Evolutionary conservation across 2,113 vertebrate genomes (phyloP), one percentile per base, ranked within the genome.

Genomic region (Anguilla rostrata): DNA sequence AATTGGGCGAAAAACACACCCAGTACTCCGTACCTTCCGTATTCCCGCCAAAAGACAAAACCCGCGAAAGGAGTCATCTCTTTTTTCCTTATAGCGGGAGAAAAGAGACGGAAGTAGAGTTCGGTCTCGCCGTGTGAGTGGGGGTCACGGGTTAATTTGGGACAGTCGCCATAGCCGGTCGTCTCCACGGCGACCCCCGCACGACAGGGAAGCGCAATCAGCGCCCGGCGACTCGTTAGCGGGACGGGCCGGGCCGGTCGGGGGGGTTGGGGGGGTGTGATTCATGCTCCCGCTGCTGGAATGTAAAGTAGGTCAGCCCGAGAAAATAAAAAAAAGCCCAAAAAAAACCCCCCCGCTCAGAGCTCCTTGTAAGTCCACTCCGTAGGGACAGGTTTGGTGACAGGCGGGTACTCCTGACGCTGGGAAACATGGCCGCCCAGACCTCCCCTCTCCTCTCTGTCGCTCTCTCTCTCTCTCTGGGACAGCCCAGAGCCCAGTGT

Each of bases 271-370:
- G 57, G 18, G 40, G 18, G 29, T 34, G 40, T 86, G 85, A 81
- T 86, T 82, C 56, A 66, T 66, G 22, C 40, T 82, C 79, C 57
- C 29, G 26, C 34, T 39, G 53, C 81, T 71, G 20, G 57, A 22
- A 71, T 26, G 56, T 40, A 39, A 80, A 86, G 40, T 86, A 81
- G 85, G 85, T 86, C 85, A 86, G 85, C 56, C 79, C n/a, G 26
- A 12, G 71, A 34, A 34, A 14, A 14, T 12, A 34, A 75, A 34
- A 60, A 71, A 71, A 71, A 71, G 0, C 26, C 4, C 63, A 71
- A 71, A 71, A 81, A 86, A 34, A 39, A 26, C 46, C 43, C 46
- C 43, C 34, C 11, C 2, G n/a, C 53, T 34, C 14, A 3, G 11
- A 53, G 49, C 12, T 16, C 80, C 63, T 34, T 34, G 34, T 81